Percentiles rank a stretch among this genome's conserved stretches.
Evolutionary conservation across 2,113 vertebrate genomes (phyloP).

Genomic region (Dasyprocta punctata): DNA sequence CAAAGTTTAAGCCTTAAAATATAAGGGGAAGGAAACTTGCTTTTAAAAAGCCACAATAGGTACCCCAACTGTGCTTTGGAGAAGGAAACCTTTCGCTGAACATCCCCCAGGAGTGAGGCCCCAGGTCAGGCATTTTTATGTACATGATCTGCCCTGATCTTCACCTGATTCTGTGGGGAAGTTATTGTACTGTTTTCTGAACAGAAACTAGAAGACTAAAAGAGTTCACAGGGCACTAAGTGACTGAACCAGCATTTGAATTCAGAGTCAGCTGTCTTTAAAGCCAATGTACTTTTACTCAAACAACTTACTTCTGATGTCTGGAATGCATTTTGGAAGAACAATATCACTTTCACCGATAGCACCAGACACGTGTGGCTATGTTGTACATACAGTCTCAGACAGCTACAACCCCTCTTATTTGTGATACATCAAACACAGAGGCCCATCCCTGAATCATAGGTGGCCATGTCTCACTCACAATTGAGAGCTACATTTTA

Average conservation of each 20-base stretch:
- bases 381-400: accelerated
- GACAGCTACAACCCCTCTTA: neutral
- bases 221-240: neutral
- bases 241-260: neutral
- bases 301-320: neutral
- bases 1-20: neutral
- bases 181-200: neutral
- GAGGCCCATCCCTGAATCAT: neutral
- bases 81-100: neutral
- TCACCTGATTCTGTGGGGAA: neutral
- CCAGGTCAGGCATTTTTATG: neutral
- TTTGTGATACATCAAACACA: slow-evolving; percentile 31
- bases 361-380: neutral
- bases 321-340: neutral
- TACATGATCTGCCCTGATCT: neutral
- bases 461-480: slow-evolving; percentile 50
- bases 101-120: too few relatives aligned
- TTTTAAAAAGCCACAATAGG: neutral
- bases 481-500: slow-evolving; percentile 66
- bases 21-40: neutral
- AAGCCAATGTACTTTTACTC: neutral
- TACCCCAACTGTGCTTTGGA: neutral
- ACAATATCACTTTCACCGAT: neutral
- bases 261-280: neutral
- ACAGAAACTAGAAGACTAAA: neutral